These are phyloP conservation scores for Wasmannia auropunctata DNA, from an alignment of 1,140 invertebrate species.

Conservation along the genomic window DNA sequence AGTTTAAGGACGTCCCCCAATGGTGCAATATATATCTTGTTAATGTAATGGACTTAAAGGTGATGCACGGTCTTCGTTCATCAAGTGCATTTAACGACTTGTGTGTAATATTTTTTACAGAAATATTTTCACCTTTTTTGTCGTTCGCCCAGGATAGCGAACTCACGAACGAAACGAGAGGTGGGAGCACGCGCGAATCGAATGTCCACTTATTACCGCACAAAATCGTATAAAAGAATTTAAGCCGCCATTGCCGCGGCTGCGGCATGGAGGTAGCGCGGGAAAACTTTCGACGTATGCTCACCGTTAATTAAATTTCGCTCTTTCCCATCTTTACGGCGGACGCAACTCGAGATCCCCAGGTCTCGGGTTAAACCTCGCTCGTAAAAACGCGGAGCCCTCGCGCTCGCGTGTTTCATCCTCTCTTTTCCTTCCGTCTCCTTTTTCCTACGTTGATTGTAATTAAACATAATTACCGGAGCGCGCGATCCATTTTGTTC, in stretches of 20 bases:
- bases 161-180: neutral
- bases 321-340: neutral
- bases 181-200: neutral
- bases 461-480: conserved; percentile 27
- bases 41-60: conserved; percentile 35
- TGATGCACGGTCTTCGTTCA: conserved; percentile 3
- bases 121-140: neutral
- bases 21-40: conserved; percentile 31
- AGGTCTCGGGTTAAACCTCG: conserved; percentile 6
- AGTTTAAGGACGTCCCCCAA: neutral
- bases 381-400: conserved; percentile 33
- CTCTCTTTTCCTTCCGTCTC: neutral
- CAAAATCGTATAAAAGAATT: conserved; percentile 3
- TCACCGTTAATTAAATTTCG: conserved; percentile 42
- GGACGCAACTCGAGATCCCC: neutral
- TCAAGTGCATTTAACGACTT: neutral
- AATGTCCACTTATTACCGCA: conserved; percentile 20
- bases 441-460: conserved; percentile 8
- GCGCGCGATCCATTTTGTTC: neutral
- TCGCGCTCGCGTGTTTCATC: neutral
- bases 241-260: neutral
- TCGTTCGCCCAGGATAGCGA: neutral
- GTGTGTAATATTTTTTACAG: neutral
- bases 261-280: neutral
- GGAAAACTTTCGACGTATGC: neutral